A percentile compares a stretch with the other conserved stretches of the same genome.
These are phyloP conservation scores for Rhamphomyia laevipes DNA, from an alignment of 2,888 invertebrate genomes.

Conservation along the genomic window DNA sequence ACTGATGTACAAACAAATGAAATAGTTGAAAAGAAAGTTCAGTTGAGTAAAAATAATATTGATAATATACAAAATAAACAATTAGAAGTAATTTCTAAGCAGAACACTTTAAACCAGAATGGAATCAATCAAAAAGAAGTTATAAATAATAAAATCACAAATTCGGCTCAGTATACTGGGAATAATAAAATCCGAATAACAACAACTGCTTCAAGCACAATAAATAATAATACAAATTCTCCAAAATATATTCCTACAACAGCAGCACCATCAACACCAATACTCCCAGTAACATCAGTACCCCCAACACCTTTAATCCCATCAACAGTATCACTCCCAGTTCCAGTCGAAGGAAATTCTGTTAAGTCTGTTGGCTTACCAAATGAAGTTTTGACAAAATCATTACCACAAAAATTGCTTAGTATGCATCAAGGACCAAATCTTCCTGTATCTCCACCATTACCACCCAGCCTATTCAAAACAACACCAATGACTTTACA, in stretches of 20 bases:
- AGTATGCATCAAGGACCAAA: slow-evolving; percentile 22
- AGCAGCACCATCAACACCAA: slow-evolving; percentile 5
- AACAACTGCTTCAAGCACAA: neutral
- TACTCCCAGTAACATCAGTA: slow-evolving; percentile 6
- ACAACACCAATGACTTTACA: slow-evolving; percentile 24
- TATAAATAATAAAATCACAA: slow-evolving; percentile 1
- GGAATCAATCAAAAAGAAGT: slow-evolving; percentile 3
- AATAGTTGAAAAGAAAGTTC: slow-evolving; percentile 24
- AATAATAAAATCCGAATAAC: neutral
- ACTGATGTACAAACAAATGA: neutral
- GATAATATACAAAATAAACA: neutral
- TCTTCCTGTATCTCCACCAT: slow-evolving; percentile 30
- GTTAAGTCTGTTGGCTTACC: neutral
- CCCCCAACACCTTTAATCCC: slow-evolving; percentile 9
- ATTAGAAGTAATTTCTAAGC: neutral
- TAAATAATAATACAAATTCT: slow-evolving; percentile 3
- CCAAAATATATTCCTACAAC: slow-evolving; percentile 5
- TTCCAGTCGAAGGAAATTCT: neutral
- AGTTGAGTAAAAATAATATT: neutral
- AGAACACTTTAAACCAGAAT: neutral
- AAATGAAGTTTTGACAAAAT: slow-evolving; percentile 4
- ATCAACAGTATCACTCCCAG: slow-evolving; percentile 3
- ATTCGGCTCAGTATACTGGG: neutral
- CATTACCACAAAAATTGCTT: slow-evolving; percentile 17
- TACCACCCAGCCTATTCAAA: slow-evolving; percentile 35